Evolutionary conservation across 1,140 invertebrate species (phyloP).

Genomic region (Branchinecta lindahli): DNA sequence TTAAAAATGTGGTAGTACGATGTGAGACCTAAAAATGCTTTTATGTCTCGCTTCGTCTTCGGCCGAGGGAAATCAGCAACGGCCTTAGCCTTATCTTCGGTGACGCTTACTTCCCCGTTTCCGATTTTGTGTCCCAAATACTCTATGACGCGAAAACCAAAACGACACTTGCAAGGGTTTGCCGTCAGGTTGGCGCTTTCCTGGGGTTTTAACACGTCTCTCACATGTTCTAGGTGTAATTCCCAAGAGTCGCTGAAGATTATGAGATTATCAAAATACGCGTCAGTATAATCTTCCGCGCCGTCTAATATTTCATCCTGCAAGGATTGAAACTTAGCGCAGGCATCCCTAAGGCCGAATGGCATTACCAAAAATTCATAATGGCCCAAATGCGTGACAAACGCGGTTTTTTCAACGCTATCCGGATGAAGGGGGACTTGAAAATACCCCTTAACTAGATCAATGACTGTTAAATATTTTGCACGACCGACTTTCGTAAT

Average conservation of each 20-base stretch:
- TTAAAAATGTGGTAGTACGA: slow-evolving; percentile 16
- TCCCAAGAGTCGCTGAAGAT: slow-evolving; percentile 21
- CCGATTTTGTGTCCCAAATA: slow-evolving; percentile 30
- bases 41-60: too few relatives aligned
- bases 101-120: slow-evolving; percentile 25
- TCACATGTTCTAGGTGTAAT: slow-evolving; percentile 22
- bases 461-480: too few relatives aligned
- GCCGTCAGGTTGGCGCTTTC: slow-evolving; percentile 24
- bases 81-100: slow-evolving; percentile 29
- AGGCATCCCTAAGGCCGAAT: slow-evolving; percentile 29
- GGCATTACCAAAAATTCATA: too few relatives aligned
- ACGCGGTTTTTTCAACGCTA: slow-evolving; percentile 33
- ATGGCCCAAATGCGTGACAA: slow-evolving; percentile 30
- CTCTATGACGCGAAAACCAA: slow-evolving; percentile 24
- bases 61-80: slow-evolving; percentile 28
- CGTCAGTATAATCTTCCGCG: slow-evolving; percentile 20
- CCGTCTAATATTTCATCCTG: slow-evolving; percentile 26
- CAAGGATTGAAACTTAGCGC: slow-evolving; percentile 30
- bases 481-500: too few relatives aligned
- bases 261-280: slow-evolving; percentile 26
- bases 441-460: too few relatives aligned
- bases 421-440: too few relatives aligned
- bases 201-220: slow-evolving; percentile 23
- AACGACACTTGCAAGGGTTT: slow-evolving; percentile 27
- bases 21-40: slow-evolving; percentile 2